Conservation (phyloP, 1,140 invertebrate species). For the Drosophila nasuta region DNA sequence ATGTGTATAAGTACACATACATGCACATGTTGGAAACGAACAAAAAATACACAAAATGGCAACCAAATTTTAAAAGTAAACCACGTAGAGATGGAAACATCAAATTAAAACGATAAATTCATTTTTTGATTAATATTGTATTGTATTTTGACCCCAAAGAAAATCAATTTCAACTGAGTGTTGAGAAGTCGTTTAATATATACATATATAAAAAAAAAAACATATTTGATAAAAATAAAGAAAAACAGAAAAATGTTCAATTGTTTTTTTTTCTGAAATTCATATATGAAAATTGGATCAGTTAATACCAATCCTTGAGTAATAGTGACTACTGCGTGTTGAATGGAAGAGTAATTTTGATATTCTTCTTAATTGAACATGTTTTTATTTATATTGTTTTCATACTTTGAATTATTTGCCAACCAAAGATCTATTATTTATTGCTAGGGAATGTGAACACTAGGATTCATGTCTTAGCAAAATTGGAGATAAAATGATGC, state of each 20-base stretch:
- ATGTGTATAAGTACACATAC: slow-evolving; percentile 28
- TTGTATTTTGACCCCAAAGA: slow-evolving; percentile 81
- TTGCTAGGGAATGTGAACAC: too few species aligned
- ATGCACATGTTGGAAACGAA: slow-evolving; percentile 33
- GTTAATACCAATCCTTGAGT: too few species aligned
- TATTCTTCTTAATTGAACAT: too few species aligned
- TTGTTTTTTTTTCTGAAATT: too few species aligned
- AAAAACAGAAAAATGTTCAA: slow-evolving; percentile 32
- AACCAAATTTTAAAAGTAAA: slow-evolving; percentile 50
- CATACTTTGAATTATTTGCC: too few species aligned
- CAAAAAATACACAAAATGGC: slow-evolving; percentile 24
- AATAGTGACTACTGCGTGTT: too few species aligned
- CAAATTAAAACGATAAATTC: slow-evolving; percentile 45
- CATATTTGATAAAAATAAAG: slow-evolving; percentile 78
- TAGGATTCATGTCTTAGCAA: too few species aligned
- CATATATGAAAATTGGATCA: too few species aligned
- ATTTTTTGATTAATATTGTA: slow-evolving; percentile 75
- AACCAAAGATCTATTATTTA: too few species aligned
- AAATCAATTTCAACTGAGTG: slow-evolving; percentile 61
- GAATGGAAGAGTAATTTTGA: too few species aligned
- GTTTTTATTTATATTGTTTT: too few species aligned
- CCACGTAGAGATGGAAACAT: slow-evolving; percentile 56
- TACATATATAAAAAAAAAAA: slow-evolving; percentile 44
- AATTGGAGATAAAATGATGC: too few species aligned
- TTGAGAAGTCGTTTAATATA: slow-evolving; percentile 75